Conservation (phyloP, 2,113 vertebrate species). For the Pongo pygmaeus region DNA sequence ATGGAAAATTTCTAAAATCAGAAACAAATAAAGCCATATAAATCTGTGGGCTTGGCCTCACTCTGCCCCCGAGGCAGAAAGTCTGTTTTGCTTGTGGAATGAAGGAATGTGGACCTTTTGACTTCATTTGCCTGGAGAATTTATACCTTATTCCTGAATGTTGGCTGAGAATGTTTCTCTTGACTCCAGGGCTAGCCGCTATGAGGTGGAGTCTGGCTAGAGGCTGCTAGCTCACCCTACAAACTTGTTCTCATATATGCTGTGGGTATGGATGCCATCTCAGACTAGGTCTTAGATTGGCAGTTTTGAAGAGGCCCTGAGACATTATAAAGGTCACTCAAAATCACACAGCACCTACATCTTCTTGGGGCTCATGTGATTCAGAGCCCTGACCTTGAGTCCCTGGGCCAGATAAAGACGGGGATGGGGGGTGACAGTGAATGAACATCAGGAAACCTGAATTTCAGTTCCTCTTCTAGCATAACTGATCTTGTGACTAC, state of each 20-base stretch:
- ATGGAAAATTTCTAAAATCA: neutral
- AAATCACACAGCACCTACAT: neutral
- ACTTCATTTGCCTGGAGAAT: neutral
- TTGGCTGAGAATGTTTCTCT: neutral
- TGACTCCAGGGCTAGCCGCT: neutral
- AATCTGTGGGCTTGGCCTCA: neutral
- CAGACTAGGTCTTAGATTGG: neutral
- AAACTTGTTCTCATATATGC: neutral
- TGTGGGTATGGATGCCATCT: neutral
- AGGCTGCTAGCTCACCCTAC: neutral
- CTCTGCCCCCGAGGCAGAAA: neutral
- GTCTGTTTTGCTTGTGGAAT: neutral
- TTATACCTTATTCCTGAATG: neutral
- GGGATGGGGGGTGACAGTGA: too few relatives aligned
- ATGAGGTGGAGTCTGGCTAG: neutral
- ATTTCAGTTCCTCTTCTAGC: slow-evolving; percentile 13
- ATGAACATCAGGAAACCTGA: neutral
- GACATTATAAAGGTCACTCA: neutral
- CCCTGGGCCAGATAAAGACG: neutral
- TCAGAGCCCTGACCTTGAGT: neutral
- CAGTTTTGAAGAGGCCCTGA: neutral
- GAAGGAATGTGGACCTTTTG: neutral
- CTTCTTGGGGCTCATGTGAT: neutral
- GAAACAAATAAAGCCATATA: neutral
- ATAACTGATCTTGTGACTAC: neutral